Evolutionary conservation across 2,113 vertebrate genomes (phyloP), one percentile per base, ranked within the genome.

Genomic region (Ciconia stormi): DNA sequence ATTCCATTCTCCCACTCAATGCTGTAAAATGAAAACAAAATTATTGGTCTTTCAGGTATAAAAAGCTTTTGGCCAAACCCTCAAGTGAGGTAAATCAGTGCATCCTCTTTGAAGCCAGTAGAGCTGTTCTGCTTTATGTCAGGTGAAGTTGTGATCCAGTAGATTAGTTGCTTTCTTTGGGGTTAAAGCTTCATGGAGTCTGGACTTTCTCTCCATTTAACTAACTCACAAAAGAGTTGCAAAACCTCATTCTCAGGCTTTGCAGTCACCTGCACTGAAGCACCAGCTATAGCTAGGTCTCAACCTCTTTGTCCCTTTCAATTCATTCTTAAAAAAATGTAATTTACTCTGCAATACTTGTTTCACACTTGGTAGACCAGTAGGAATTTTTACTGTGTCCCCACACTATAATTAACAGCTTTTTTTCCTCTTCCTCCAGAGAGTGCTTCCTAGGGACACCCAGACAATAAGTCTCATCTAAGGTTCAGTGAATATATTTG

Each of bases 401-500:
- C 17, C 22, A 49, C 29, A 30, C 25, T 70, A 15, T 55, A 95
- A 82, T 70, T 93, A 86, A 62, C n/a, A 55, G 23, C 3, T 58
- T 94, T 82, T 93, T 72, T 66, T 5, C n/a, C 13, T 82, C 16
- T 82, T 76, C 62, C 67, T 71, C 65, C 56, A 73, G 74, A 78
- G 87, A 50, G 65, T 83, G 82, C 78, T 82, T 96, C 83, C 59
- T 97, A 87, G 89, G 56, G 91, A 94, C 88, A 96, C 5, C 16
- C 84, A 97, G 96, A 95, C 92, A 96, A 87, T 94, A 97, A 96
- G 77, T 89, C 87, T 95, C 79, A 89, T 96, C 89, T 83, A 87
- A 90, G 85, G 94, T 98, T 96, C 72, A 97, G 65, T 91, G 90
- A 74, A 93, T 97, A 80, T 96, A 95, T 95, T 97, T 93, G 27